Percentiles rank a stretch among this genome's conserved stretches.
These are phyloP conservation scores for Brachypodius melanocephalos DNA, from an alignment of 2,113 vertebrate species.

Conservation along the genomic window DNA sequence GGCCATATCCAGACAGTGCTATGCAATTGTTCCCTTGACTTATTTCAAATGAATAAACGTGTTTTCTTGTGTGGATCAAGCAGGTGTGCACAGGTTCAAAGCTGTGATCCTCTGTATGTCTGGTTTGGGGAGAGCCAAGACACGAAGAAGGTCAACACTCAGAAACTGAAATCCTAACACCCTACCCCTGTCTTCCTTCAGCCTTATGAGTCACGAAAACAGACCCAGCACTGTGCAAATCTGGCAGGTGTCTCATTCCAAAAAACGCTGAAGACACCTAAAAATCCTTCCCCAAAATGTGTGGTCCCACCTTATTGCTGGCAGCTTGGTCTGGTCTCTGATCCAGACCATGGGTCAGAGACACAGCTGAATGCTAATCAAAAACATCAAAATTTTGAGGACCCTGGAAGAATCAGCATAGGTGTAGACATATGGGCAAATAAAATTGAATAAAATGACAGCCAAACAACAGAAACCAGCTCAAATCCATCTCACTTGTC, in stretches of 20 bases:
- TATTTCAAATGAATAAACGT: conserved; percentile 28
- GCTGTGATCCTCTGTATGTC: not conserved
- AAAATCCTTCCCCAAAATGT: not conserved
- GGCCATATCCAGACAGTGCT: conserved; percentile 29
- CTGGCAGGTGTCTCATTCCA: not conserved
- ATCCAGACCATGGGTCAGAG: not conserved
- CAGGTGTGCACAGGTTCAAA: not conserved
- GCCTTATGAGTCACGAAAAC: not conserved
- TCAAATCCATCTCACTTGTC: not conserved
- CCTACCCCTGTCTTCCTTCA: not conserved
- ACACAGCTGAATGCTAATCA: not conserved
- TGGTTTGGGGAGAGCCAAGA: not conserved
- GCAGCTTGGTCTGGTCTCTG: not conserved
- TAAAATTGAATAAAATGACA: not conserved
- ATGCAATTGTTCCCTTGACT: conserved; percentile 19
- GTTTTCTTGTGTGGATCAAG: not conserved
- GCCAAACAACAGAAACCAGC: not conserved
- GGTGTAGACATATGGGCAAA: not conserved
- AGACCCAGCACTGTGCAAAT: not conserved
- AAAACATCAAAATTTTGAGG: not conserved
- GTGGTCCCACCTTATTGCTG: not conserved
- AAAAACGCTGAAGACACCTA: not conserved
- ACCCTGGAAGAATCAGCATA: not conserved
- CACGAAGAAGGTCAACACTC: not conserved
- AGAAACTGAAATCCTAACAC: not conserved